Evolutionary conservation across 92 coral and sea anemone genomes (phyloP).

Genomic region (Phymanthus crucifer): DNA sequence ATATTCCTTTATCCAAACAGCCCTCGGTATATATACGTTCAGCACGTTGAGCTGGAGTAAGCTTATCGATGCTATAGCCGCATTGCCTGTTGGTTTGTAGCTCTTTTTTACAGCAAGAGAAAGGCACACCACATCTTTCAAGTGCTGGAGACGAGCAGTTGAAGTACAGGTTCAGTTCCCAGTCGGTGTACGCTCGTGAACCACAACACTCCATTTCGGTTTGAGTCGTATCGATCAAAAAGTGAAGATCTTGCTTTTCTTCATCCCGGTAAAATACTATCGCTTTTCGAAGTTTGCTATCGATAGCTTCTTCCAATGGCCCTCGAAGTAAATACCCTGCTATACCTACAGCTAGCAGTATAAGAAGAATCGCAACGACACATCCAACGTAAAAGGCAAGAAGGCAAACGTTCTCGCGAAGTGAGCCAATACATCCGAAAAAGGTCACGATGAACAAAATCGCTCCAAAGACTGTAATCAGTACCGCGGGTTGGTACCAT

Average conservation of each 20-base stretch:
- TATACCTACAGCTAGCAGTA: constrained; percentile 58
- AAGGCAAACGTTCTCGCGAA: constrained; percentile 89
- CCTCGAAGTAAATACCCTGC: constrained; percentile 59
- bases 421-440: constrained; percentile 88
- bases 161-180: constrained; percentile 81
- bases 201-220: constrained; percentile 85
- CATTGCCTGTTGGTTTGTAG: constrained; percentile 71
- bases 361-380: constrained; percentile 50
- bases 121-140: constrained; percentile 85
- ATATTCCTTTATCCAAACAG: constrained; percentile 63
- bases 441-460: constrained; percentile 78
- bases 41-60: constrained; percentile 1
- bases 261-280: constrained; percentile 82
- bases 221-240: constrained; percentile 82
- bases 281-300: constrained; percentile 75
- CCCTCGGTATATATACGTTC: constrained; percentile 61
- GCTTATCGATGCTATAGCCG: constrained; percentile 56
- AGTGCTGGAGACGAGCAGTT: constrained; percentile 64
- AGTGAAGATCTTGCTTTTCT: constrained; percentile 67
- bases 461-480: constrained; percentile 67
- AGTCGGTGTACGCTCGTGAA: constrained; percentile 61
- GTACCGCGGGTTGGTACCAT: constrained; percentile 71
- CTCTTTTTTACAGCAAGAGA: constrained; percentile 77
- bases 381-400: constrained; percentile 55
- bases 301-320: constrained; percentile 59